A percentile compares a stretch with the other conserved stretches of the same genome.
Conservation (phyloP, 2,797 vertebrate genomes). For the Eulemur coronatus region DNA sequence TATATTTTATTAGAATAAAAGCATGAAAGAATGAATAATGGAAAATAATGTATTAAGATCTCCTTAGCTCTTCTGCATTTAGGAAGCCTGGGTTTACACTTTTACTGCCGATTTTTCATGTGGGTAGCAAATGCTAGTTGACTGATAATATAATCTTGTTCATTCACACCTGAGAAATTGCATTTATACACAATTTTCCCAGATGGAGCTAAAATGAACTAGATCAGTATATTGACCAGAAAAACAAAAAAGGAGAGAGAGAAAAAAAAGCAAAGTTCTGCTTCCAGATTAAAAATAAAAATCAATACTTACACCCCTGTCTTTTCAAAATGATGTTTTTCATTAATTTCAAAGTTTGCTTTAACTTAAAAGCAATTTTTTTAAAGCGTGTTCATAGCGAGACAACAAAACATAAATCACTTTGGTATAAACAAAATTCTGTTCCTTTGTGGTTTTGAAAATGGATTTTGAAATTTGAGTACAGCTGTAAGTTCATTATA, state of each 20-base stretch:
- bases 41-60: background rate
- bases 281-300: background rate
- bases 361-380: background rate
- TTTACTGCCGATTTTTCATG: background rate
- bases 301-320: background rate
- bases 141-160: background rate
- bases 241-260: background rate
- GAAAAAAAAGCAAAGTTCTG: background rate
- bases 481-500: background rate
- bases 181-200: background rate
- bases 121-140: background rate
- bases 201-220: background rate
- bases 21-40: background rate
- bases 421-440: background rate
- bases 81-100: background rate
- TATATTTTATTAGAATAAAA: background rate
- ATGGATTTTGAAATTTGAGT: background rate
- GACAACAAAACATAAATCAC: background rate
- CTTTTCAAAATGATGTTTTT: background rate
- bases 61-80: background rate
- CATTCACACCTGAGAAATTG: background rate
- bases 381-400: background rate
- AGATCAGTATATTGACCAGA: background rate
- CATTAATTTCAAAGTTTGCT: background rate
- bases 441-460: background rate